Conservation (phyloP, 1,140 invertebrate genomes). For the Saxidomus purpurata region DNA sequence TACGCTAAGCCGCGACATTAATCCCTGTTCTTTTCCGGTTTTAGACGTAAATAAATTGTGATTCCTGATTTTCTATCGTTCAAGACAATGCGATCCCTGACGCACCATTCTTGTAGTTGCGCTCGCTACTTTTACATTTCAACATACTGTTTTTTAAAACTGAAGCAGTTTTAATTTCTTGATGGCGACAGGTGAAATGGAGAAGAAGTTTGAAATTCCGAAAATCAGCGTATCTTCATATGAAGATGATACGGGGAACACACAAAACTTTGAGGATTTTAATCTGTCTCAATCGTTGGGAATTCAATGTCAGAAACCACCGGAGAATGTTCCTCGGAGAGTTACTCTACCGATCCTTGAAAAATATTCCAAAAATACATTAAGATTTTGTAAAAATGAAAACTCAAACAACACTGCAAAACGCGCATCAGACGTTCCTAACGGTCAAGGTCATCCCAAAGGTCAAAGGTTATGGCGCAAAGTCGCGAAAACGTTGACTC, state of each 20-base stretch:
- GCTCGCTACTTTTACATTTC: too few relatives aligned
- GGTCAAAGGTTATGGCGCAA: slow-evolving; percentile 31
- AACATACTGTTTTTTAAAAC: too few relatives aligned
- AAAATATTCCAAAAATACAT: background rate
- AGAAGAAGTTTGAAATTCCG: background rate
- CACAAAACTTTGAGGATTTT: background rate
- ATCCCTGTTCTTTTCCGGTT: too few relatives aligned
- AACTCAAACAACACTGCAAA: background rate
- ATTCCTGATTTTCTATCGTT: too few relatives aligned
- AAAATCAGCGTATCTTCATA: background rate
- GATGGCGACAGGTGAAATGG: background rate
- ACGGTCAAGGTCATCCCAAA: background rate
- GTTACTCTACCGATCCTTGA: background rate
- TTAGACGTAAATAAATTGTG: too few relatives aligned
- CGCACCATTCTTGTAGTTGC: too few relatives aligned
- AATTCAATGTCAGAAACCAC: background rate
- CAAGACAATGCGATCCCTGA: too few relatives aligned
- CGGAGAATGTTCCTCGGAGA: background rate
- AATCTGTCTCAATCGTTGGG: background rate
- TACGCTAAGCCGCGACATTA: background rate
- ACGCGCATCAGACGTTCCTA: background rate
- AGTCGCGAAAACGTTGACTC: background rate
- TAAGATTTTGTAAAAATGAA: background rate
- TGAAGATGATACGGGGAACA: background rate
- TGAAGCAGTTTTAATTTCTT: too few relatives aligned